Base-by-base conservation (phyloP, 1,140 invertebrate species). In the Holcopasites calliopsidis region DNA sequence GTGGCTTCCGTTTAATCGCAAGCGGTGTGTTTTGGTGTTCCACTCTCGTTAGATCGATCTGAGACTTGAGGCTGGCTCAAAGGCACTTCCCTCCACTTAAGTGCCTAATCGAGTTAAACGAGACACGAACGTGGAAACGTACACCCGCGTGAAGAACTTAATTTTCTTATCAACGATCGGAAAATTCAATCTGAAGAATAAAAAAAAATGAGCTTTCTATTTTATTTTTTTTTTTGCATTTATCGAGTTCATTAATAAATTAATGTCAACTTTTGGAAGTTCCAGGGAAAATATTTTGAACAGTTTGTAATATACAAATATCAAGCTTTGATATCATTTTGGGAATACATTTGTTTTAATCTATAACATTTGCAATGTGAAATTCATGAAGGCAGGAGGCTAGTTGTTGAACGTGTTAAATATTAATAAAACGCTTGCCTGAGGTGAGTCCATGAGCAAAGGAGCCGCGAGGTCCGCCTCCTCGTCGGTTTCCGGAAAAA, bases 401-500 rank as follows among this genome's bases (percentile, higher is more conserved):
- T 47, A 47, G 1, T 47, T 47, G 11, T 47, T 47, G 44, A 21
- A 13, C 40, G 62, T n/a, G 28, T 50, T 31, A 62, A 62, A 72
- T 13, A 0, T 13, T 3, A 0, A 2, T 1, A 23, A 13, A n/a
- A 4, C n/a, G 35, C 82, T 87, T 81, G 92, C 94, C 92, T 94
- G 94, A 0, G 95, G 95, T 50, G 95, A 95, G 88, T 97, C 96
- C 94, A 96, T 94, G 52, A 96, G 92, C 61, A 95, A 89, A 3
- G 95, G 95, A 3, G 94, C 94, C 2, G 94, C 93, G 55, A 94
- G 91, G 85, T 94, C 94, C 18, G 93, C 92, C 76, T 95, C 94
- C 66, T 95, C 94, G 77, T 95, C 94, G 82, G 95, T 95, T 79
- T 96, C 95, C 1, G 96, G 96, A 87, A 97, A 95, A 55, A 97